Base-by-base conservation (phyloP, 2,888 invertebrate species). In the Blera fallax region DNA sequence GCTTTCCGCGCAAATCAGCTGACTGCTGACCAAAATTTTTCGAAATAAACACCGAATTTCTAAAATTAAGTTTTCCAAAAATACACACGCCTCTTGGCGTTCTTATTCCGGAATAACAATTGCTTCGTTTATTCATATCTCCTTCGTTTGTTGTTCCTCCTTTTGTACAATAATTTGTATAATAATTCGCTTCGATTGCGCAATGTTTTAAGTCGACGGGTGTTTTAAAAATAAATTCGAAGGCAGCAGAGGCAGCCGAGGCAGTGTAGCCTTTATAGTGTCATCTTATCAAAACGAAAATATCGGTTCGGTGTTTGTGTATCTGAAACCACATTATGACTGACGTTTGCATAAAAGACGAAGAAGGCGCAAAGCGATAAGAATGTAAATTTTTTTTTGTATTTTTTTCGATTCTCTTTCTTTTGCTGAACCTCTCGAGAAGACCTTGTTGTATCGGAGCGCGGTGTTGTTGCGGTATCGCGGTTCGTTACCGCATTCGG, bases 291-390 rank as follows among this genome's bases (percentile, higher is more conserved):
- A 52, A 14, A 52, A 60, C 27, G 50, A 67, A 65, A 65, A 67
- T 76, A 58, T 67, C 37, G n/a, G 11, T 45, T 34, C 43, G 24
- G 16, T 45, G 24, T 24, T 64, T 24, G 34, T 70, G 32, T 69
- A 77, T 60, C 69, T 27, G 40, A 37, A 50, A 67, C 60, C 52
- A 50, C 56, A 65, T 21, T 50, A 29, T 58, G 65, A 65, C 67
- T 69, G 77, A 77, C 77, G 69, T 77, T 69, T 52, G 77, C 77
- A 62, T 60, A 60, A 69, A 77, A 67, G n/a, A 43, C n/a, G 18
- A 14, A 27, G n/a, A 72, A 16, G 27, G 7, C 21, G 65, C 76
- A 45, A 34, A 34, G 4, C 67, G 77, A 77, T 77, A 77, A 77
- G 67, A 77, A 77, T 77, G 77, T 58, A 60, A 67, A 69, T 69